Evolutionary conservation across 1,140 invertebrate genomes (phyloP).

Genomic region (Drosophila sp.): DNA sequence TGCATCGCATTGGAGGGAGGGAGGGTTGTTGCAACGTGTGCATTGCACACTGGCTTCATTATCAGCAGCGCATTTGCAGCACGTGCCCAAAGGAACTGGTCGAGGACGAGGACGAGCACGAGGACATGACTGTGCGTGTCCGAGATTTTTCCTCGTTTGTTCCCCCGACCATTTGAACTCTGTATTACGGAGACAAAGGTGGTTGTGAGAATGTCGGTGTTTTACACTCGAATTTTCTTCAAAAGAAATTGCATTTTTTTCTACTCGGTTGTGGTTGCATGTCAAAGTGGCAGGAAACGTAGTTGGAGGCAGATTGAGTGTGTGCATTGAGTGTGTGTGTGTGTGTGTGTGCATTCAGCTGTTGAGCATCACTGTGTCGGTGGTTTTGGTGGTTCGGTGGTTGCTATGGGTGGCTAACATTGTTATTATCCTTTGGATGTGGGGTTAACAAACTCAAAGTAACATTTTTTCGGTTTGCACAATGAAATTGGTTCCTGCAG

Average conservation of each 20-base stretch:
- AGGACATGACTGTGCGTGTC: conserved; percentile 37
- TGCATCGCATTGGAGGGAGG: conserved; percentile 4
- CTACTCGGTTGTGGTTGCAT: conserved; percentile 53
- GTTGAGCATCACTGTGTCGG: conserved; percentile 34
- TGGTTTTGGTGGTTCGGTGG: conserved; percentile 45
- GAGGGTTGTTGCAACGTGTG: conserved; percentile 53
- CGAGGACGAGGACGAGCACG: neutral
- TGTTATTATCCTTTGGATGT: conserved; percentile 18
- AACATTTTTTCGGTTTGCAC: conserved; percentile 28
- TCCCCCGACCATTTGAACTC: neutral
- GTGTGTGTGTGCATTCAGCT: conserved; percentile 52
- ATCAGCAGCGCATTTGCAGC: conserved; percentile 63
- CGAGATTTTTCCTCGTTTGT: conserved; percentile 62
- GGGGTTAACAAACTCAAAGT: conserved; percentile 48
- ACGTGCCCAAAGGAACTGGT: conserved; percentile 55
- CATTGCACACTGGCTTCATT: conserved; percentile 66
- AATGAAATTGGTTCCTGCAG: conserved; percentile 4
- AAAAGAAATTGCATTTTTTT: conserved; percentile 69
- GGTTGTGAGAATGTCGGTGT: conserved; percentile 28
- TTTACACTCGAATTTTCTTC: conserved; percentile 54
- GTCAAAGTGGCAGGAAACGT: conserved; percentile 43
- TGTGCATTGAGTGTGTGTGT: neutral
- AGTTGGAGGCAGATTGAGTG: conserved; percentile 15
- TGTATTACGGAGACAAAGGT: conserved; percentile 31
- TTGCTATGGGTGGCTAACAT: conserved; percentile 44